Evolutionary conservation across 2,113 vertebrate species (phyloP), one percentile per base, ranked within the genome.

Genomic region (Podarcis raffonei): DNA sequence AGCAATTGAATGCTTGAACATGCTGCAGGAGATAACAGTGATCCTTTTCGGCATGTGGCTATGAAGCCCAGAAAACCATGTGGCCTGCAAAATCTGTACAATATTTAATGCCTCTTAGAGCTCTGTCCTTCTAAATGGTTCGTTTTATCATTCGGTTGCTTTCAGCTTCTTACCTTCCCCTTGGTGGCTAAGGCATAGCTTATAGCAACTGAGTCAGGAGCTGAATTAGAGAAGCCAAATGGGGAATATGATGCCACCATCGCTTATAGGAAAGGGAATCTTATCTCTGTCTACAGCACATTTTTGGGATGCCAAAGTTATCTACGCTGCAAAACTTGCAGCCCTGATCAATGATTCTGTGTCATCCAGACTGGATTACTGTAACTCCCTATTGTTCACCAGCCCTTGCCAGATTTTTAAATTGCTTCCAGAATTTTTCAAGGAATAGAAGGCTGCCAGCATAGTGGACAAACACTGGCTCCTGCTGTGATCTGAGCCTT

Each of bases 161-260:
- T 11, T 90, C 2, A 0, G 87, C 65, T 87, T 87, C 37, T 87
- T 85, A 15, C 77, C 82, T 81, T 84, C 85, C 81, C 66, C 83
- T 89, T 77, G 83, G 75, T 37, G 75, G 71, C 65, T 32, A 88
- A 92, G 89, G 86, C 86, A 84, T 30, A 32, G 75, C 81, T 91
- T 32, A n/a, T 53, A 83, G 76, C 37, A 89, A 66, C 62, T 88
- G 75, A 95, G 85, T 69, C 87, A 80, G 82, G 48, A 80, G 22
- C 12, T 90, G 90, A 91, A 91, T 92, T 93, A 87, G 78, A 91
- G 39, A 35, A 90, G 82, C 93, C 83, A 87, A 25, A 57, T 16
- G 48, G 87, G 72, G 81, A 92, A 22, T 25, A 57, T 8, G 82
- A 87, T 86, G 93, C 88, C 66, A 57, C 77, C 83, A 80, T 92